A percentile compares a stretch with the other conserved stretches of the same genome.
Evolutionary conservation across 2,113 vertebrate genomes (phyloP).

Genomic region (Chlorodrepanis virens): DNA sequence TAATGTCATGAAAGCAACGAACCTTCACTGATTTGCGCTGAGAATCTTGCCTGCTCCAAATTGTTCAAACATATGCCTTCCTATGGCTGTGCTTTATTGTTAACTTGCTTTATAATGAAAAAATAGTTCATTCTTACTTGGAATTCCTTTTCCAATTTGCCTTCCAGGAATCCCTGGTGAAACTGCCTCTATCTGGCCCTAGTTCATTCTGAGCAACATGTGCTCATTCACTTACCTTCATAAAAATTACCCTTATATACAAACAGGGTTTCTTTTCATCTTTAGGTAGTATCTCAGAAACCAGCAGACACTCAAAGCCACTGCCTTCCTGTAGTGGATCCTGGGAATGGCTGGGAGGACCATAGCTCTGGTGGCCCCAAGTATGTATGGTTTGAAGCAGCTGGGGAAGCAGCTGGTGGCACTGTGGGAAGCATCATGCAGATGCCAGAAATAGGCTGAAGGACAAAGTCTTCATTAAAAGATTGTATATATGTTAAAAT

Average conservation of each 20-base stretch:
- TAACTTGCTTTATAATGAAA: constrained; percentile 14
- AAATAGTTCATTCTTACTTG: not conserved
- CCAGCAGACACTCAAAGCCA: not conserved
- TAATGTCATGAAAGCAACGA: constrained; percentile 30
- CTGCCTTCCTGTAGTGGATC: not conserved
- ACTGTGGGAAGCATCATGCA: not conserved
- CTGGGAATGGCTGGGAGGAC: not conserved
- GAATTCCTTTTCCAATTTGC: not conserved
- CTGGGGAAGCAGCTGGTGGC: constrained; percentile 11
- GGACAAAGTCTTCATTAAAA: not conserved
- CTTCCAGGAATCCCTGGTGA: not conserved
- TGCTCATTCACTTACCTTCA: not conserved
- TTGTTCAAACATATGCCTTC: constrained; percentile 18
- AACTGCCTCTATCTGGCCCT: not conserved
- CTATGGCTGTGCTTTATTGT: constrained; percentile 7
- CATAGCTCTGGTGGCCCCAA: not conserved
- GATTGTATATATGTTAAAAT: not conserved
- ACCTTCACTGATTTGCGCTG: constrained; percentile 46
- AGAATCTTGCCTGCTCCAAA: constrained; percentile 9
- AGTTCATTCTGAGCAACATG: not conserved
- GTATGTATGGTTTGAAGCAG: not conserved
- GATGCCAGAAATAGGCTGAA: not conserved
- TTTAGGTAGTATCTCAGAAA: not conserved
- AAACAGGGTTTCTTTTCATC: not conserved
- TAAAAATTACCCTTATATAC: not conserved